These are phyloP conservation scores for Tamandua tetradactyla DNA, from an alignment of 2,797 vertebrate genomes.

Conservation along the genomic window DNA sequence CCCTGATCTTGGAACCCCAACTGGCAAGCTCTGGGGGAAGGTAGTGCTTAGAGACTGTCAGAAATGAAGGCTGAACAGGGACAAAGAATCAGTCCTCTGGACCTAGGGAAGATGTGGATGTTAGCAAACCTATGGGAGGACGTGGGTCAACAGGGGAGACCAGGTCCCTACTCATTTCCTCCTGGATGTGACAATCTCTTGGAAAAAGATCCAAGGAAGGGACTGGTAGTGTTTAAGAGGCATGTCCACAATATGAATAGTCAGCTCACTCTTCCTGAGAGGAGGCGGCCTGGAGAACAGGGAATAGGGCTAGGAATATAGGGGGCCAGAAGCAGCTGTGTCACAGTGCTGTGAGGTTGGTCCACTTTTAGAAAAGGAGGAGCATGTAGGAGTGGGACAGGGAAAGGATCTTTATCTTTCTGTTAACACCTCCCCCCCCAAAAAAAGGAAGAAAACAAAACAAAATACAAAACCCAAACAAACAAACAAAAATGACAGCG, in stretches of 20 bases:
- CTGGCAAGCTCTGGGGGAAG: constrained; percentile 19
- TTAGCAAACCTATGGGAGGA: not conserved
- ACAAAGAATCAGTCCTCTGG: not conserved
- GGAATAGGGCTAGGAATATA: not conserved
- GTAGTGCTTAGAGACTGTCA: not conserved
- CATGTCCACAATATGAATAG: not conserved
- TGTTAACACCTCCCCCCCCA: constrained; percentile 53
- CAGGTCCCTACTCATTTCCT: constrained; percentile 16
- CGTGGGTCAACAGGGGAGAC: not conserved
- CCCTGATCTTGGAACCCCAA: not conserved
- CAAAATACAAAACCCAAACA: not conserved
- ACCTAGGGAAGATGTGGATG: not conserved
- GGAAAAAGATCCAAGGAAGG: not conserved
- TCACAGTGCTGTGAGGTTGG: constrained; percentile 46
- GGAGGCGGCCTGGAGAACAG: not conserved
- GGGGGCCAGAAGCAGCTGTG: not conserved
- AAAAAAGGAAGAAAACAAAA: not conserved
- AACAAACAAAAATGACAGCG: not conserved
- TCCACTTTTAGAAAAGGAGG: constrained; percentile 41
- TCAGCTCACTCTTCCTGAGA: not conserved
- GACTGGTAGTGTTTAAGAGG: not conserved
- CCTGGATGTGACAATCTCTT: not conserved
- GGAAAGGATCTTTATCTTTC: constrained; percentile 32
- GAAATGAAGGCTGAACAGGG: constrained; percentile 4
- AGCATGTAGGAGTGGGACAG: fast-evolving